Conservation (phyloP, 1,140 invertebrate genomes). For the Chironomus striatipennis region DNA sequence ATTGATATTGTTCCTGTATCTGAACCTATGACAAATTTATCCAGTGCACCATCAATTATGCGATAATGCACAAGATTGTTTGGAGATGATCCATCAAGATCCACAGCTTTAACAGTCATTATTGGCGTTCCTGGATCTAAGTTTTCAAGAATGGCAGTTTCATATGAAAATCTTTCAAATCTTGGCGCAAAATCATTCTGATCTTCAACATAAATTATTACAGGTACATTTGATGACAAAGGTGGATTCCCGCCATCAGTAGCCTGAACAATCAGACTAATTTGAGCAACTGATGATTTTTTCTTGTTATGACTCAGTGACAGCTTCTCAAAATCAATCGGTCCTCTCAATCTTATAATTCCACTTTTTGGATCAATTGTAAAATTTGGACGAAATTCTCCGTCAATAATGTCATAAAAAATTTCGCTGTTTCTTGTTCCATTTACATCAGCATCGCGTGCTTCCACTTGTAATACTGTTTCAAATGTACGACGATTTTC, state of each 20-base stretch:
- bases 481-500: constrained; percentile 77
- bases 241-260: constrained; percentile 70
- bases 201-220: constrained; percentile 77
- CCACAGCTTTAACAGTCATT: constrained; percentile 62
- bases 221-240: constrained; percentile 60
- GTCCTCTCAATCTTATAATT: constrained; percentile 52
- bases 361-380: constrained; percentile 67
- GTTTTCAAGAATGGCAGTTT: constrained; percentile 72
- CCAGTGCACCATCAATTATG: constrained; percentile 75
- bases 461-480: constrained; percentile 65
- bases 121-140: constrained; percentile 54
- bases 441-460: constrained; percentile 77
- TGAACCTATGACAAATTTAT: constrained; percentile 86
- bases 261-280: constrained; percentile 69
- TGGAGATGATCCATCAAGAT: constrained; percentile 74
- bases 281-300: constrained; percentile 45
- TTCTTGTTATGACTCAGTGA: constrained; percentile 42
- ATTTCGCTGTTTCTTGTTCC: constrained; percentile 80
- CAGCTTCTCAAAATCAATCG: constrained; percentile 73
- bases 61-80: constrained; percentile 83
- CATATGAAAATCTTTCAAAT: constrained; percentile 68
- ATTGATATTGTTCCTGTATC: constrained; percentile 76
- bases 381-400: constrained; percentile 68
- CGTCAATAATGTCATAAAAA: constrained; percentile 68
- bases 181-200: constrained; percentile 77